A percentile compares a stretch with the other conserved stretches of the same genome.
Conservation (phyloP, 2,113 vertebrate species). For the Bos javanicus region DNA sequence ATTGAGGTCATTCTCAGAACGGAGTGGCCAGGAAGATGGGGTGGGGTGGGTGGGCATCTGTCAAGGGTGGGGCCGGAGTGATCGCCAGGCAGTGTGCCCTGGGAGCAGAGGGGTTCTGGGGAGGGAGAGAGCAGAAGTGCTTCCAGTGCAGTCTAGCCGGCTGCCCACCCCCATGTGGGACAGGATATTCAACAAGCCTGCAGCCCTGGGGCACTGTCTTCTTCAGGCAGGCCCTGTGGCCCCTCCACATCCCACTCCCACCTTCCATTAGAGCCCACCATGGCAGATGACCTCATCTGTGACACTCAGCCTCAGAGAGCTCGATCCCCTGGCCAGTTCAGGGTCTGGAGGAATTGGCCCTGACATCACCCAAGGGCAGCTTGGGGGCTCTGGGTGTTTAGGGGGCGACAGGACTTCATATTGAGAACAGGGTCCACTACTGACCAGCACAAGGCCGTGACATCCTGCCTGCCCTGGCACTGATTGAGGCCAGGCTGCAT, state of each 20-base stretch:
- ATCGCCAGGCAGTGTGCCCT: accelerated
- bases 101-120: neutral
- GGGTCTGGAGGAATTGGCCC: neutral
- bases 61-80: no score
- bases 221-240: neutral
- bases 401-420: accelerated
- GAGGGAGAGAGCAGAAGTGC: neutral
- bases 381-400: accelerated
- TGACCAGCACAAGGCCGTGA: accelerated
- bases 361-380: accelerated
- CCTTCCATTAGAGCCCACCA: neutral
- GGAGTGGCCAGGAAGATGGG: neutral
- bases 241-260: accelerated
- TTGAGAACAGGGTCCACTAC: neutral
- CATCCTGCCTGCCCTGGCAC: neutral
- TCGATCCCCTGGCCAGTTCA: neutral
- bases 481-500: neutral
- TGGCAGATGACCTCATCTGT: neutral
- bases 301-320: neutral
- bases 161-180: accelerated
- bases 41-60: neutral
- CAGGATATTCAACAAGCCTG: no score
- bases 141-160: neutral
- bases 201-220: accelerated
- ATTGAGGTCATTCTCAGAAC: accelerated